A percentile compares a stretch with the other conserved stretches of the same genome.
Conservation (phyloP, 1,140 invertebrate genomes). For the Augochlora pura region DNA sequence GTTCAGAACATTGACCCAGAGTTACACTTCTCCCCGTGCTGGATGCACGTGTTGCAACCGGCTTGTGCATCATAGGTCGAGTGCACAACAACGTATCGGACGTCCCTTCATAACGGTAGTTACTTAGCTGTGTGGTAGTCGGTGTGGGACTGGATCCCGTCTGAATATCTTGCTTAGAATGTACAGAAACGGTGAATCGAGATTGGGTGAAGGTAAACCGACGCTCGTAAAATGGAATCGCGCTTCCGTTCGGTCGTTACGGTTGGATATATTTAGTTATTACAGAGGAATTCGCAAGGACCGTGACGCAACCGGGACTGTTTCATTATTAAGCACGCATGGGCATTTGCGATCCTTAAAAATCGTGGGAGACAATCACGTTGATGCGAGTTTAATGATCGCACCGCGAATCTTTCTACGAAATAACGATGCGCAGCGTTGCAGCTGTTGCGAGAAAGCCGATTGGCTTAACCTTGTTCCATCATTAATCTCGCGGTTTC, state of each 20-base stretch:
- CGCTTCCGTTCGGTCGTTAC: not conserved
- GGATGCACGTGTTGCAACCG: not conserved
- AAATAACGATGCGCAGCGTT: no score
- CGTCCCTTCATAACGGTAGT: conserved; percentile 27
- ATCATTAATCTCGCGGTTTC: no score
- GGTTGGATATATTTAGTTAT: not conserved
- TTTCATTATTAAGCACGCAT: no score
- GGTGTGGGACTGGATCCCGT: conserved; percentile 4
- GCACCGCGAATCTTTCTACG: no score
- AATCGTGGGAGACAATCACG: no score
- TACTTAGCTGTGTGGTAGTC: not conserved
- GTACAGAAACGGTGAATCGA: not conserved
- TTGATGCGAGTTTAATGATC: no score
- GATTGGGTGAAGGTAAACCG: not conserved
- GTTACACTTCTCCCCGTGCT: conserved; percentile 5
- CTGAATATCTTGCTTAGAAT: not conserved
- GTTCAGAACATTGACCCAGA: conserved; percentile 16
- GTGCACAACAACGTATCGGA: not conserved
- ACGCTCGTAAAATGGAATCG: not conserved
- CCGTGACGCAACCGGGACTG: not conserved
- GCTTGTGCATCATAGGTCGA: conserved; percentile 3
- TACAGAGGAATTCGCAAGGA: not conserved
- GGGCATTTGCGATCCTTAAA: no score
- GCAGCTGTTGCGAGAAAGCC: no score
- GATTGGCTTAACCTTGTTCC: no score